Percentiles rank a stretch among this genome's conserved stretches.
phyloP scores from a whole-genome alignment of 1,140 invertebrate genomes.

The Mizuhopecten yessoensis region DNA sequence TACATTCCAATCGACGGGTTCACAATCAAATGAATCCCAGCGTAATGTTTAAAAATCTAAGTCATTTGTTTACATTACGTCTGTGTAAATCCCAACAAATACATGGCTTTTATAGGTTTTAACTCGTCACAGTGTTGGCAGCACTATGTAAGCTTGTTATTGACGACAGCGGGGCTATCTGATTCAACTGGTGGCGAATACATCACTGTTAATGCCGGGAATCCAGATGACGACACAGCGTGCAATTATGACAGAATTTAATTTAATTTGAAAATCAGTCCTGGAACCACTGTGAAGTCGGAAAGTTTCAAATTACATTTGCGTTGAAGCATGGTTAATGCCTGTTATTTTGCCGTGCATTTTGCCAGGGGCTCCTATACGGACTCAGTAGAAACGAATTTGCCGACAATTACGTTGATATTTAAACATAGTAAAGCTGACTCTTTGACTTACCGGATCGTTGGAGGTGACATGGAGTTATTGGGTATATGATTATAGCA shows the following conservation, averaged over 20 bases:
- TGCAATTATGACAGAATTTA: constrained; percentile 9
- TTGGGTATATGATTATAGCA: neutral
- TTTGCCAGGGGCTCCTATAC: neutral
- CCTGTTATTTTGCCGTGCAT: neutral
- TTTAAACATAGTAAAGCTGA: neutral
- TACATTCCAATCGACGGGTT: neutral
- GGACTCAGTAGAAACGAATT: neutral
- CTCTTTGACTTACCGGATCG: neutral
- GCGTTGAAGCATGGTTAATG: neutral
- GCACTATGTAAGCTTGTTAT: neutral
- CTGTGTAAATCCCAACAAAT: neutral
- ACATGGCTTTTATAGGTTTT: neutral
- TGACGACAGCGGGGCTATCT: neutral
- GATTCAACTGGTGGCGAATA: neutral
- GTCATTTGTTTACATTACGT: constrained; percentile 1
- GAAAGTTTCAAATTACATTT: constrained; percentile 2
- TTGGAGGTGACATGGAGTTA: neutral
- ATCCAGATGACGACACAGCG: neutral
- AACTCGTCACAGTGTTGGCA: neutral
- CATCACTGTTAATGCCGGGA: neutral
- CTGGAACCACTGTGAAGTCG: neutral
- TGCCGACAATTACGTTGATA: neutral
- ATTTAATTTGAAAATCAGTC: constrained; percentile 9
- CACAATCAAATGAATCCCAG: neutral
- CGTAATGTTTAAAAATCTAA: neutral